Evolutionary conservation across 2,797 vertebrate genomes (phyloP).

Genomic region (Catamblyrhynchus diadema): DNA sequence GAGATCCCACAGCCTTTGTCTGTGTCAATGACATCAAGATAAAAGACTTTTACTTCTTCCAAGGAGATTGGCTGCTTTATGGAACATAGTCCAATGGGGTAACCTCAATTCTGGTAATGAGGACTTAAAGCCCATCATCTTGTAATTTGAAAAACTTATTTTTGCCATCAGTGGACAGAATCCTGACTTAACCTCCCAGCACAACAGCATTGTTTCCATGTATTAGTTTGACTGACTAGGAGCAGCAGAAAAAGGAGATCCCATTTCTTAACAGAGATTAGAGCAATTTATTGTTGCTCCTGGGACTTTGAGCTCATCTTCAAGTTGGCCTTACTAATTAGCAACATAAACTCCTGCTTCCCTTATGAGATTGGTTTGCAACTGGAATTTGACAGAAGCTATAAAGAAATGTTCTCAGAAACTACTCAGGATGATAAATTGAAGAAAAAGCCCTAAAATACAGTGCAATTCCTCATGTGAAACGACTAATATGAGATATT

Average conservation of each 20-base stretch:
- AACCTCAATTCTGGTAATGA: background rate
- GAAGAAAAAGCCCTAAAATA: conserved; percentile 14
- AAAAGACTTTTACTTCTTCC: background rate
- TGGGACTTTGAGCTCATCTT: conserved; percentile 23
- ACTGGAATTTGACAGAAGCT: background rate
- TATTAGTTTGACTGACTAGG: background rate
- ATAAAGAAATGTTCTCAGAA: background rate
- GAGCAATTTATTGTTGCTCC: background rate
- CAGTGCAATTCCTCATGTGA: background rate
- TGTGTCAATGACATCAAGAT: background rate
- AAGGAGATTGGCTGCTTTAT: background rate
- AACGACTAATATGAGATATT: background rate
- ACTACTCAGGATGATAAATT: background rate
- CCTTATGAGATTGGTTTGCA: background rate
- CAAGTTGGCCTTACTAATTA: conserved; percentile 13
- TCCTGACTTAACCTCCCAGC: background rate
- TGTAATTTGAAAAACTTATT: background rate
- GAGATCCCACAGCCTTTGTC: background rate
- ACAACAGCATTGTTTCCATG: background rate
- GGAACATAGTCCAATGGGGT: background rate
- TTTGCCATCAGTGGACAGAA: background rate
- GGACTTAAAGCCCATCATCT: background rate
- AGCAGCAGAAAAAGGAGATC: background rate
- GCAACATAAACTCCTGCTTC: background rate
- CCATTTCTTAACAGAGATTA: conserved; percentile 5